Evolutionary conservation across 2,888 invertebrate genomes (phyloP).

Genomic region (Cataglyphis altisquamis): DNA sequence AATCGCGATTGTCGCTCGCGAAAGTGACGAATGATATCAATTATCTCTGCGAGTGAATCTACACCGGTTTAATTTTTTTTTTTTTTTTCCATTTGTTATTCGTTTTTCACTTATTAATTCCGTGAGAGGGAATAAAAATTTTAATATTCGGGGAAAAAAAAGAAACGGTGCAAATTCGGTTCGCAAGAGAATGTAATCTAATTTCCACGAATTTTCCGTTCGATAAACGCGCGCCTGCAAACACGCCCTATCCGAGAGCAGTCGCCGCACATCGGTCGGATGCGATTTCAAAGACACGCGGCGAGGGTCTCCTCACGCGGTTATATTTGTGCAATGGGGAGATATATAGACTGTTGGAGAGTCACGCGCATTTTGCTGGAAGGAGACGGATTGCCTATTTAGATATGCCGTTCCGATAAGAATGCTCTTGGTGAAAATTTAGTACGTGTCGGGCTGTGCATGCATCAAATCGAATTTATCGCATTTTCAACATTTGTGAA

Average conservation of each 20-base stretch:
- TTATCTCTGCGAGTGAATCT: background rate
- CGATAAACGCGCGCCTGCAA: slow-evolving; percentile 21
- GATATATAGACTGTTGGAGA: slow-evolving; percentile 11
- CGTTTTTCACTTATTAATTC: background rate
- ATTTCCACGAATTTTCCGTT: slow-evolving; percentile 7
- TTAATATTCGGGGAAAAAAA: background rate
- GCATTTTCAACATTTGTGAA: slow-evolving; percentile 2
- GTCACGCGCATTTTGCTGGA: slow-evolving; percentile 22
- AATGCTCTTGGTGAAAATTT: slow-evolving; percentile 38
- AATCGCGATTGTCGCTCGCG: slow-evolving; percentile 2
- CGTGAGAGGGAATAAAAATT: background rate
- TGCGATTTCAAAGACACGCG: slow-evolving; percentile 9
- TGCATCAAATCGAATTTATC: slow-evolving; percentile 19
- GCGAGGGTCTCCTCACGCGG: slow-evolving; percentile 15
- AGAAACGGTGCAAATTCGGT: background rate
- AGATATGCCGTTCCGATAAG: slow-evolving; percentile 40
- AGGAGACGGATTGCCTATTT: slow-evolving; percentile 40
- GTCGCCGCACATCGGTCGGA: background rate
- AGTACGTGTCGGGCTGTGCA: slow-evolving; percentile 17
- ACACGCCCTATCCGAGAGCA: background rate
- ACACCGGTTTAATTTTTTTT: background rate
- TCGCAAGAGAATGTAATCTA: background rate
- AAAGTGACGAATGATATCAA: background rate
- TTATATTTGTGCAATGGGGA: slow-evolving; percentile 26
- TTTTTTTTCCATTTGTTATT: background rate